These are phyloP conservation scores for Capitella teleta DNA, from an alignment of 1,140 invertebrate species.

Conservation along the genomic window DNA sequence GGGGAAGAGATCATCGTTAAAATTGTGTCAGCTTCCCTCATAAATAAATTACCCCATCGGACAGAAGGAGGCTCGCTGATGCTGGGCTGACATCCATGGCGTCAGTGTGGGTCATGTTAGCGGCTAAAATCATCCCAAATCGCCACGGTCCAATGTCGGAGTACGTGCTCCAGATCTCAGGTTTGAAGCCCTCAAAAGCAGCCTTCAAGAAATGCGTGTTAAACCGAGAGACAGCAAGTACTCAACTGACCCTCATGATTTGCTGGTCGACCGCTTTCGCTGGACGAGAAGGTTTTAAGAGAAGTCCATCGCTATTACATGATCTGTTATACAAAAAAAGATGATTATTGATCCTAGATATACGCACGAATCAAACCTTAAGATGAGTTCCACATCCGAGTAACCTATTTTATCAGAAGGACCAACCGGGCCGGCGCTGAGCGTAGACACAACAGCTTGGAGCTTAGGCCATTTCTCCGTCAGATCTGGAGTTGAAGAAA, in stretches of 20 bases:
- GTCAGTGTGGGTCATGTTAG: conserved; percentile 9
- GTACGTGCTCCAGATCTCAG: conserved; percentile 15
- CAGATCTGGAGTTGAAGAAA: neutral
- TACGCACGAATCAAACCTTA: conserved; percentile 14
- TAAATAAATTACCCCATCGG: too few relatives aligned
- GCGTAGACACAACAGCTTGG: conserved; percentile 14
- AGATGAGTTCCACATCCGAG: conserved; percentile 13
- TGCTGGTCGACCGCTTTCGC: conserved; percentile 12
- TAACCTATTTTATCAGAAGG: conserved; percentile 19
- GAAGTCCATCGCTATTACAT: conserved; percentile 14
- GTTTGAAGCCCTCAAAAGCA: conserved; percentile 7
- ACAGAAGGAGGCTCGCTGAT: too few relatives aligned
- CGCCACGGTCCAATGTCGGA: conserved; percentile 4
- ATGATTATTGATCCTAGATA: neutral
- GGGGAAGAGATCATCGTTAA: too few relatives aligned
- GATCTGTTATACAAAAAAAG: conserved; percentile 4
- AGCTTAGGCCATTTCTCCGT: conserved; percentile 13
- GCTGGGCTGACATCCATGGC: neutral
- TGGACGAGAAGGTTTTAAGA: conserved; percentile 13
- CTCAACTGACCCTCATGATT: conserved; percentile 7
- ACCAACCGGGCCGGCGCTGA: conserved; percentile 20
- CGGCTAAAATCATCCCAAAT: conserved; percentile 15
- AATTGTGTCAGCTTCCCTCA: too few relatives aligned
- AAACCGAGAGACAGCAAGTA: too few relatives aligned
- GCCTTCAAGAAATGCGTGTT: conserved; percentile 2